phyloP scores from a whole-genome alignment of 1,140 invertebrate species.

The Drosophila arawakana region DNA sequence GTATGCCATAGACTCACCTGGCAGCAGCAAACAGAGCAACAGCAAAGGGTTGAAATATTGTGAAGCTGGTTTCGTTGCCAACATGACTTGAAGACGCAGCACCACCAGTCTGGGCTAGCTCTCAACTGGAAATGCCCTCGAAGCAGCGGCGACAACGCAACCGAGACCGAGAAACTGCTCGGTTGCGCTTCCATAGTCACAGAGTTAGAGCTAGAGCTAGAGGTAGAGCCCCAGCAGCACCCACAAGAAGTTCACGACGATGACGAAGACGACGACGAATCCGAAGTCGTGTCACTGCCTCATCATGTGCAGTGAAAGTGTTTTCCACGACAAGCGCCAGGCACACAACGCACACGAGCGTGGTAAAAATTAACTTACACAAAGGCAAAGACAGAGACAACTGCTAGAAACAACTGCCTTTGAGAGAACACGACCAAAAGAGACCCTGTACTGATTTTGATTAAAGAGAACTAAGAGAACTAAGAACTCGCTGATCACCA shows the following conservation, averaged over 20 bases:
- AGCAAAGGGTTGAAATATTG: slow-evolving; percentile 35
- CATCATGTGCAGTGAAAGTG: slow-evolving; percentile 79
- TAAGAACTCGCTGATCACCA: too few species aligned
- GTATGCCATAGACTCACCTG: slow-evolving; percentile 41
- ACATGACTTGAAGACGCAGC: slow-evolving; percentile 6
- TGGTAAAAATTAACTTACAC: slow-evolving; percentile 52
- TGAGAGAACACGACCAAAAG: too few species aligned
- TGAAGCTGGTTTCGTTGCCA: neutral
- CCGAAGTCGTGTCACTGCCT: slow-evolving; percentile 75
- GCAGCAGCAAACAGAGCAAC: slow-evolving; percentile 48
- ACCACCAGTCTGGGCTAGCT: slow-evolving; percentile 56
- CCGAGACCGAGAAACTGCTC: slow-evolving; percentile 67
- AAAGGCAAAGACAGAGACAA: slow-evolving; percentile 26
- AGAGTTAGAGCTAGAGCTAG: slow-evolving; percentile 14
- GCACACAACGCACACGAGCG: slow-evolving; percentile 68
- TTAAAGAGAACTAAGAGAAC: too few species aligned
- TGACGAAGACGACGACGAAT: slow-evolving; percentile 34
- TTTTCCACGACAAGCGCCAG: slow-evolving; percentile 72
- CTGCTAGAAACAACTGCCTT: neutral
- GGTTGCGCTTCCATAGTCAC: slow-evolving; percentile 74
- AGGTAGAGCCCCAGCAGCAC: slow-evolving; percentile 28
- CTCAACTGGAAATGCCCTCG: slow-evolving; percentile 61
- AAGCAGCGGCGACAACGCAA: slow-evolving; percentile 56
- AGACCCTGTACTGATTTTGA: too few species aligned
- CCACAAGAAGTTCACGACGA: slow-evolving; percentile 58